Conservation (phyloP, 2,888 invertebrate genomes). For the Amorpha juglandis region DNA sequence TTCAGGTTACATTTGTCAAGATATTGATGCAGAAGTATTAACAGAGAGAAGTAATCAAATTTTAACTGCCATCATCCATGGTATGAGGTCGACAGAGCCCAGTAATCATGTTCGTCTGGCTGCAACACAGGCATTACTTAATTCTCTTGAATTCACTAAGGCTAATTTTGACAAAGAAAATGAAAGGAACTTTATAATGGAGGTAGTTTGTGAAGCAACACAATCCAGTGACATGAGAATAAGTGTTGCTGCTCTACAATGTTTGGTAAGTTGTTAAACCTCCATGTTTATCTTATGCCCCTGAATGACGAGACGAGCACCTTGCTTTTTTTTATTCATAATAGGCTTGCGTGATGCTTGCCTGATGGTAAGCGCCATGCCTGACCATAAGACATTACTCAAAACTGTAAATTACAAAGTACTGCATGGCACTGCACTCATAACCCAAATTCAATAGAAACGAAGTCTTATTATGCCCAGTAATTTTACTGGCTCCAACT, state of each 20-base stretch:
- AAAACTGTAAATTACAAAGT: no score
- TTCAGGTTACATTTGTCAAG: slow-evolving; percentile 96
- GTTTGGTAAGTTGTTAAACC: slow-evolving; percentile 87
- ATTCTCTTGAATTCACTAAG: slow-evolving; percentile 99
- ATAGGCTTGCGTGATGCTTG: no score
- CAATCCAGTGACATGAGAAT: slow-evolving; percentile 96
- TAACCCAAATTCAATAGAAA: no score
- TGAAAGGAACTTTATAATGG: slow-evolving; percentile 99
- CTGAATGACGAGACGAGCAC: no score
- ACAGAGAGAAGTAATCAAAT: slow-evolving; percentile 97
- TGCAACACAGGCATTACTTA: slow-evolving; percentile 97
- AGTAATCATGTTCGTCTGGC: slow-evolving; percentile 97
- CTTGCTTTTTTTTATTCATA: no score
- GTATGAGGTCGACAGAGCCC: slow-evolving; percentile 97
- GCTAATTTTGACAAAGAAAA: slow-evolving; percentile 99
- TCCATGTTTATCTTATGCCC: not conserved
- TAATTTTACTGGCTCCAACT: no score
- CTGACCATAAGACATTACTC: no score
- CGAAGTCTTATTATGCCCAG: no score
- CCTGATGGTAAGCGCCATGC: no score
- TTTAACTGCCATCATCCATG: slow-evolving; percentile 98
- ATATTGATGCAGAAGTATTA: slow-evolving; percentile 97
- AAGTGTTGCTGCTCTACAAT: slow-evolving; percentile 98
- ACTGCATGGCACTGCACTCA: no score
- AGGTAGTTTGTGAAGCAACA: slow-evolving; percentile 99